Conservation (phyloP, 2,888 invertebrate genomes). For the Mimachlamys varia region DNA sequence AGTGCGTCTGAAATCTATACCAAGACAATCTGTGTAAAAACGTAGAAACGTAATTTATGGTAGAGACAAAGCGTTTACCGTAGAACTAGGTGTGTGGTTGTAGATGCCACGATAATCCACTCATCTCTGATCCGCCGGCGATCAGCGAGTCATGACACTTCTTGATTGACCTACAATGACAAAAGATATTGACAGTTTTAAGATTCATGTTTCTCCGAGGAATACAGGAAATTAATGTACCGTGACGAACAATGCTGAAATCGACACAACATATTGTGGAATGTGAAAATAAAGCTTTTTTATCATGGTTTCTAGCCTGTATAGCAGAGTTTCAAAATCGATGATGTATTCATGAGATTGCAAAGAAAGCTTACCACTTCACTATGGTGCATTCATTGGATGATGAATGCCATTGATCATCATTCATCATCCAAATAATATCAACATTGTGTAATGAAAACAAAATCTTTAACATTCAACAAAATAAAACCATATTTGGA, state of each 20-base stretch:
- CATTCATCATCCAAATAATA: background rate
- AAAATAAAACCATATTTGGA: no score
- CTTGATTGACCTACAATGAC: background rate
- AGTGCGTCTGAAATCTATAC: conserved; percentile 14
- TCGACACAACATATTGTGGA: conserved; percentile 27
- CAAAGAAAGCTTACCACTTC: background rate
- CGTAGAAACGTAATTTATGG: background rate
- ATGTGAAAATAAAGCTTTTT: conserved; percentile 20
- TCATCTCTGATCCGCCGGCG: background rate
- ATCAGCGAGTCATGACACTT: conserved; percentile 11
- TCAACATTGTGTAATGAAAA: background rate
- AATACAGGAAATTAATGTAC: conserved; percentile 12
- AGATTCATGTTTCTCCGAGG: conserved; percentile 13
- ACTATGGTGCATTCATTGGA: background rate
- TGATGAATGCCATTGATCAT: background rate
- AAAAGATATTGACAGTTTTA: conserved; percentile 11
- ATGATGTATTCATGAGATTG: background rate
- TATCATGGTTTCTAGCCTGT: background rate
- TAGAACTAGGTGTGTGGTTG: background rate
- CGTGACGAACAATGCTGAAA: conserved; percentile 12
- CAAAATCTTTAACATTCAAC: background rate
- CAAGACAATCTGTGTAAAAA: background rate
- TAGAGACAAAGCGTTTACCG: background rate
- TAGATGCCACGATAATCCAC: background rate
- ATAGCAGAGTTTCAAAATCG: background rate